These are phyloP conservation scores for Autographa gamma DNA, from an alignment of 2,888 invertebrate genomes.

Conservation along the genomic window DNA sequence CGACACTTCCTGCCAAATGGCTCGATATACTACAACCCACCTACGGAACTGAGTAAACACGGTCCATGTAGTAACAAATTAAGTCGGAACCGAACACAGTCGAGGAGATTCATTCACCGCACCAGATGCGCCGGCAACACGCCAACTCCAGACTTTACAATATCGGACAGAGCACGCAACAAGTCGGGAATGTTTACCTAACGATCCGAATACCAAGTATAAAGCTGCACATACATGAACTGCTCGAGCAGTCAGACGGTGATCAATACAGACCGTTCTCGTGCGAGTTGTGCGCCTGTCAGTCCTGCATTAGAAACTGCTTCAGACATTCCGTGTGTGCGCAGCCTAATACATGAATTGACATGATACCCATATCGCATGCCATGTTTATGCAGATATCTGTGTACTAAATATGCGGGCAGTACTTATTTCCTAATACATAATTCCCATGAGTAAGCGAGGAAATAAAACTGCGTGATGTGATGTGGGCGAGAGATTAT, in stretches of 20 bases:
- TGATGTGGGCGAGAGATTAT: constrained; percentile 3
- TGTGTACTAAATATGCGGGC: neutral
- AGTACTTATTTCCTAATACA: neutral
- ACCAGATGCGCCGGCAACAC: constrained; percentile 3
- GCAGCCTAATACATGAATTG: neutral
- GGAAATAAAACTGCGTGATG: neutral
- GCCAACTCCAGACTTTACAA: neutral
- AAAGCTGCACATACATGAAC: neutral
- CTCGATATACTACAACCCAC: neutral
- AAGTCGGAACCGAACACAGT: neutral
- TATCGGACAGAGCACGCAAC: neutral
- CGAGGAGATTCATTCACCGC: neutral
- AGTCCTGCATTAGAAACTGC: too few species aligned
- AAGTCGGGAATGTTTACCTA: neutral
- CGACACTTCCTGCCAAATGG: too few species aligned
- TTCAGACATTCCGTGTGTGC: too few species aligned
- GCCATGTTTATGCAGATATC: constrained; percentile 4
- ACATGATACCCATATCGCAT: constrained; percentile 1
- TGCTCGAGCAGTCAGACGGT: too few species aligned
- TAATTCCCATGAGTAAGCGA: neutral
- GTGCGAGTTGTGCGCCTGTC: too few species aligned
- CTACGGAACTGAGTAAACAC: neutral
- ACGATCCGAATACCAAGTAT: neutral
- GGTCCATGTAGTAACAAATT: neutral
- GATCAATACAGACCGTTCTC: too few species aligned